phyloP scores from a whole-genome alignment of 1,140 invertebrate genomes.

The Nixonia krombeini region DNA sequence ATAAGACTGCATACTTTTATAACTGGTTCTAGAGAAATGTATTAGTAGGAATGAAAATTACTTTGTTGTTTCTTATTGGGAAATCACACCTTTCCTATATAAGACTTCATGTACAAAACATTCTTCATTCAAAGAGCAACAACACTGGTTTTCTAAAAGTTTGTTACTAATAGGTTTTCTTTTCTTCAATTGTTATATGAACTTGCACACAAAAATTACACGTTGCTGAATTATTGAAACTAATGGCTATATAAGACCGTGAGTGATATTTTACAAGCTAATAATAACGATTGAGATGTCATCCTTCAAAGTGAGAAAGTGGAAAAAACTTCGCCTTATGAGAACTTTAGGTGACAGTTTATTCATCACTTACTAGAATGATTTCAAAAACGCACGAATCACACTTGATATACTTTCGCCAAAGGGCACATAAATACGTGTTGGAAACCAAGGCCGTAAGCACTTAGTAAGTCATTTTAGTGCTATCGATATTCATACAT shows the following conservation, averaged over 20 bases:
- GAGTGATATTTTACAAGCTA: conserved; percentile 21
- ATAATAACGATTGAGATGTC: conserved; percentile 15
- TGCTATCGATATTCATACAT: conserved; percentile 13
- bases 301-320: conserved; percentile 1
- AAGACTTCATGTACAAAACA: too few species aligned
- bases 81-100: too few species aligned
- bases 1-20: too few species aligned
- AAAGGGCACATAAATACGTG: conserved; percentile 10
- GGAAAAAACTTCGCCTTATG: conserved; percentile 25
- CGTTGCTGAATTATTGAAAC: conserved; percentile 33
- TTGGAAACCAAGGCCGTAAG: conserved; percentile 1
- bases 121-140: too few species aligned
- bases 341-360: conserved; percentile 13
- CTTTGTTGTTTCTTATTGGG: too few species aligned
- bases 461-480: conserved; percentile 11
- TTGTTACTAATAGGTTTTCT: too few species aligned
- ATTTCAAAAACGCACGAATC: background rate
- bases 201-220: too few species aligned
- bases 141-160: too few species aligned
- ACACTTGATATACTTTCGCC: conserved; percentile 9
- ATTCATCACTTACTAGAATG: background rate
- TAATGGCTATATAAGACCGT: background rate
- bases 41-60: too few species aligned
- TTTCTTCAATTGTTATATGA: too few species aligned
- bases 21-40: too few species aligned